Conservation (phyloP, 1,140 invertebrate genomes). For the Acromyrmex charruanus region DNA sequence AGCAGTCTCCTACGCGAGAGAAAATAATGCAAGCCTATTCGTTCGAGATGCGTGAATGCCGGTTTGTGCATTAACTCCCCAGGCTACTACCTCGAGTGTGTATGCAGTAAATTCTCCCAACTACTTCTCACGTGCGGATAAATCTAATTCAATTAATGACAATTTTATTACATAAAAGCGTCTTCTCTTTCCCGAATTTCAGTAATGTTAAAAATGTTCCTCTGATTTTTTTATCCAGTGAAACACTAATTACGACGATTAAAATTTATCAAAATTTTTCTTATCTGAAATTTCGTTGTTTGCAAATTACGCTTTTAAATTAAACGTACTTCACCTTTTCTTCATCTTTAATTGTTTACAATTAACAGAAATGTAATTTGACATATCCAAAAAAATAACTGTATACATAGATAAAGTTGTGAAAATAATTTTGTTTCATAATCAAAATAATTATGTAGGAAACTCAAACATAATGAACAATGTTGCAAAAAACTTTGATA, state of each 20-base stretch:
- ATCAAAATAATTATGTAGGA: no score
- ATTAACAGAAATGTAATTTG: no score
- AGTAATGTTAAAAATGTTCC: neutral
- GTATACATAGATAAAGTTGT: no score
- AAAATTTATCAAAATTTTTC: neutral
- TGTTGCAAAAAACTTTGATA: no score
- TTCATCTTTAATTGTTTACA: neutral
- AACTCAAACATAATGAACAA: no score
- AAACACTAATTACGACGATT: neutral
- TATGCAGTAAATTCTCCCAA: neutral
- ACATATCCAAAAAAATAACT: no score
- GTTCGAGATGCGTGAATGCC: conserved; percentile 13
- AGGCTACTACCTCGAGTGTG: neutral
- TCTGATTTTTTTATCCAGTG: no score
- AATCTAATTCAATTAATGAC: conserved; percentile 4
- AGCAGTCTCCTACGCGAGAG: conserved; percentile 32
- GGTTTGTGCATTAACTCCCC: conserved; percentile 15
- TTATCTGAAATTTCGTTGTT: neutral
- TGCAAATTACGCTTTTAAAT: neutral
- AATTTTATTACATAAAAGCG: neutral
- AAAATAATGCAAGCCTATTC: conserved; percentile 40
- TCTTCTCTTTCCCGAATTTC: neutral
- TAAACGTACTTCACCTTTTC: neutral
- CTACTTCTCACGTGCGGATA: neutral
- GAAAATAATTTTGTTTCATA: no score